A percentile compares a stretch with the other conserved stretches of the same genome.
Evolutionary conservation across 2,113 vertebrate species (phyloP).

Genomic region (Sapayoa aenigma): DNA sequence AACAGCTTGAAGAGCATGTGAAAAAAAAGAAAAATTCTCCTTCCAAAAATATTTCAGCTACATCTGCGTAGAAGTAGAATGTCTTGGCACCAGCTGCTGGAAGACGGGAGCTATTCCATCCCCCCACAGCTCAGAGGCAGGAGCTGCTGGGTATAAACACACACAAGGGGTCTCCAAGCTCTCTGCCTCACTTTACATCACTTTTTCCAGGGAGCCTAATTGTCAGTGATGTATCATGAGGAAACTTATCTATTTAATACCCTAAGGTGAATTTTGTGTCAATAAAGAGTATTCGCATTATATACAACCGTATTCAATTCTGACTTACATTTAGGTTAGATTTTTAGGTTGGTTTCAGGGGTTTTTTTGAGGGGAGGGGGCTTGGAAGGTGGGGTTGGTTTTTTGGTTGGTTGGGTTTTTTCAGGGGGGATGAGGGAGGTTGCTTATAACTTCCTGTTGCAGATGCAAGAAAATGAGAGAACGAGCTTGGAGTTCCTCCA

Average conservation of each 20-base stretch:
- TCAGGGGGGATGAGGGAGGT: neutral
- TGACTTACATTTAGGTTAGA: neutral
- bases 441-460: neutral
- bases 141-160: neutral
- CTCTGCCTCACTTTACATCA: neutral
- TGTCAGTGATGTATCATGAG: neutral
- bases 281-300: neutral
- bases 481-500: neutral
- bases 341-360: neutral
- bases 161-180: neutral
- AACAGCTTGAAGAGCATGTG: neutral
- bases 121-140: neutral
- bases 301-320: neutral
- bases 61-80: neutral
- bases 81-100: neutral
- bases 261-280: fast-evolving
- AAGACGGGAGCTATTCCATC: neutral
- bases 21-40: neutral
- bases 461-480: neutral
- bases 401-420: neutral
- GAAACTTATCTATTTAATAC: neutral
- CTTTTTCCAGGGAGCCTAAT: neutral
- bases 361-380: neutral
- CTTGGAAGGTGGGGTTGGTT: neutral
- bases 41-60: neutral